Evolutionary conservation across 1,140 invertebrate species (phyloP).

Genomic region (Drosophila nannoptera): DNA sequence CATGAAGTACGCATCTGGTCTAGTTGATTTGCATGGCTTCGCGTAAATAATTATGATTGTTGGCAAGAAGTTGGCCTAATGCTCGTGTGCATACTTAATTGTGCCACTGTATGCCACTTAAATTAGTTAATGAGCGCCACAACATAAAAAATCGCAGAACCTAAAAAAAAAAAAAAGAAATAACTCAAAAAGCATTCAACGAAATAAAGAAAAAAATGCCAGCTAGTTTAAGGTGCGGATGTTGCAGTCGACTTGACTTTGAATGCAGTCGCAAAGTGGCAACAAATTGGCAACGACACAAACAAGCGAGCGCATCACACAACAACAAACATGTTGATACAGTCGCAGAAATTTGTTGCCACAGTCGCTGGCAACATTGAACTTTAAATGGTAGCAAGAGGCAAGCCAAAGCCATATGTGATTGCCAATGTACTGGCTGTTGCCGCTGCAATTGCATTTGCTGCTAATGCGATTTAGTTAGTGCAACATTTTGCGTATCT

Average conservation of each 20-base stretch:
- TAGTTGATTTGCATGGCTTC: neutral
- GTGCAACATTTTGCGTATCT: constrained; percentile 38
- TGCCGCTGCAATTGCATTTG: constrained; percentile 10
- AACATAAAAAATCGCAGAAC: constrained; percentile 52
- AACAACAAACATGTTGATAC: constrained; percentile 27
- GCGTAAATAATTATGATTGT: neutral
- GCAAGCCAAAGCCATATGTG: constrained; percentile 47
- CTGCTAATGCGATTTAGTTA: constrained; percentile 17
- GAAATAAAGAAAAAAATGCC: constrained; percentile 27
- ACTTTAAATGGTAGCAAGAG: constrained; percentile 71
- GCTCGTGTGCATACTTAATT: constrained; percentile 5
- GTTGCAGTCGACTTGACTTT: constrained; percentile 38
- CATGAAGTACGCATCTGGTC: neutral
- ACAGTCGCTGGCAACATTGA: constrained; percentile 70
- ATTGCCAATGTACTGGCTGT: constrained; percentile 30
- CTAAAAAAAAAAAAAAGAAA: constrained; percentile 58
- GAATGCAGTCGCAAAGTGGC: constrained; percentile 61
- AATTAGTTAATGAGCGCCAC: constrained; percentile 71
- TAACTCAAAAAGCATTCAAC: constrained; percentile 44
- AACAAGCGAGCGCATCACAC: constrained; percentile 18
- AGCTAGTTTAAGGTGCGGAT: constrained; percentile 66
- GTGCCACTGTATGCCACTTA: constrained; percentile 53
- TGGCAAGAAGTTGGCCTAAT: neutral
- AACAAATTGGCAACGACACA: constrained; percentile 67
- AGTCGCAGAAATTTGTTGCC: constrained; percentile 60